These are phyloP conservation scores for Lycia hirtaria DNA, from an alignment of 2,888 invertebrate species.

Conservation along the genomic window DNA sequence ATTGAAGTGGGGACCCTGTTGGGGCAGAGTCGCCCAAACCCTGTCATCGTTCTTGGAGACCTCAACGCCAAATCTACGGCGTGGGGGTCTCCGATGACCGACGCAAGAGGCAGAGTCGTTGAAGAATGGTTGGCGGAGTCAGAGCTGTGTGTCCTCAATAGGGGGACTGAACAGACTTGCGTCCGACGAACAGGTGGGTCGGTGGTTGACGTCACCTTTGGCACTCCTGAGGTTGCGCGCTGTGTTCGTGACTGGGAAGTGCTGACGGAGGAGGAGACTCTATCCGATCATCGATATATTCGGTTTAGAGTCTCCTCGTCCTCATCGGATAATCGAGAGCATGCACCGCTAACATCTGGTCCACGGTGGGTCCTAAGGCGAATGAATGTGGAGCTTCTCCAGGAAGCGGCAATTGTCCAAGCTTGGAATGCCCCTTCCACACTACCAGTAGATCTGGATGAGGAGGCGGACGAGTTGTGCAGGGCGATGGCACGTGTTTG, in stretches of 20 bases:
- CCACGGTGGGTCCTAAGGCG: background rate
- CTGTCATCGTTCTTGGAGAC: background rate
- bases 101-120: background rate
- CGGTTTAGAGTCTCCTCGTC: background rate
- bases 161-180: background rate
- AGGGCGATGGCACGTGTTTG: background rate
- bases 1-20: too few relatives aligned
- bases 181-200: too few relatives aligned
- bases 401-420: background rate
- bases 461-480: background rate
- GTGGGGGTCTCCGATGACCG: background rate
- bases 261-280: background rate
- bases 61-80: slow-evolving; percentile 2
- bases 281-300: background rate
- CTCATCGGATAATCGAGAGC: background rate
- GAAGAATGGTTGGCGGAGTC: background rate
- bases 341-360: background rate
- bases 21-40: background rate
- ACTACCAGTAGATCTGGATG: background rate
- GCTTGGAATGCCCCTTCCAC: background rate
- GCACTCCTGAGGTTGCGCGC: background rate
- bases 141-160: background rate
- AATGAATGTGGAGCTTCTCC: background rate
- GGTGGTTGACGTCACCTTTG: background rate
- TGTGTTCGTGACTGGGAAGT: background rate